Base-by-base conservation (phyloP, 2,888 invertebrate genomes). In the Chrysomela aeneicollis region DNA sequence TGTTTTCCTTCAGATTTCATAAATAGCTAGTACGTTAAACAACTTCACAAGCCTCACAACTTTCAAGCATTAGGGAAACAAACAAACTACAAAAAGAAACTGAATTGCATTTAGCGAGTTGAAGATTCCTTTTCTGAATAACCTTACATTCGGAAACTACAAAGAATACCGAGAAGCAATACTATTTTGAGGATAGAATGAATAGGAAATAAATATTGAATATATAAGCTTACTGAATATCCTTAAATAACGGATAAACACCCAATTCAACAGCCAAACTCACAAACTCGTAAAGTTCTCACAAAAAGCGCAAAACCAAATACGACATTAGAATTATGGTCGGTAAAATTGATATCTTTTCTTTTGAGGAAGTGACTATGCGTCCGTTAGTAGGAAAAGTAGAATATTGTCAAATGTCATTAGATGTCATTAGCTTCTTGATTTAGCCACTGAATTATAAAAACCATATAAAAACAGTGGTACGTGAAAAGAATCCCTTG, bases 211-310 rank as follows among this genome's bases (percentile, higher is more conserved):
- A 2, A 2, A 42, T 15, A 15, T 6, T 6, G 26, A 26, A 5
- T 26, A 37, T 30, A 15, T 53, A 57, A 49, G 6, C 67, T 70
- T 66, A 70, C 64, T 68, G 65, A 63, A 63, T 70, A 70, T 67
- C 68, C 64, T 59, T 55, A 63, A 64, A 49, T 64, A 57, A 71
- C 64, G 61, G 86, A 86, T 87, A 86, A 87, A 86, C 85, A 85
- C 85, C 85, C 86, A 86, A 86, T 86, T 81, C 81, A 78, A 77
- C 76, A 78, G 15, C 42, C 42, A 10, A 35, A 35, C 35, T 35
- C 42, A 75, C 78, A 78, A 79, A 77, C 78, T 77, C 77, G 78
- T 79, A 78, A 66, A 78, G 73, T 76, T 77, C 77, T 77, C 77
- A 79, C 79, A 81, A 82, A 81, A 81, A 81, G 81, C 82, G 81